Evolutionary conservation across 2,888 invertebrate genomes (phyloP), one percentile per base, ranked within the genome.

Genomic region (Neocrepidodera transversa): DNA sequence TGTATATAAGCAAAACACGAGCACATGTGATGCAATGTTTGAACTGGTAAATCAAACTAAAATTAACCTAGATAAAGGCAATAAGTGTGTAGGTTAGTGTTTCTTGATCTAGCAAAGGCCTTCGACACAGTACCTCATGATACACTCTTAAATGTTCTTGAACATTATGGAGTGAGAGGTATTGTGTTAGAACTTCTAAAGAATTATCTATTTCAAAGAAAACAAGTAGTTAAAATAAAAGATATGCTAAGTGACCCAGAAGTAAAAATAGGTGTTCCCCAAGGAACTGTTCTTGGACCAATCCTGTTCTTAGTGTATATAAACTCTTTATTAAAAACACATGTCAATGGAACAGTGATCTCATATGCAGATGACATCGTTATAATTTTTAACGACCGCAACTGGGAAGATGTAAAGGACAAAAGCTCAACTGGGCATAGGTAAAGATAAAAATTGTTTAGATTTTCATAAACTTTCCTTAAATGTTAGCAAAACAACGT

Each of bases 61-160:
- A 32, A 32, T 20, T 30, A 30, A 30, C 30, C 10, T 23, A 23
- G 23, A 23, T 23, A 6, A 5, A 6, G 23, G 23, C 6, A 23
- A 23, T 23, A 23, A 23, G 6, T 23, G 3, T 6, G 4, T 23
- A 5, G 23, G n/a, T n/a, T 6, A 23, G 23, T 23, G 6, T 50
- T 50, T 11, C 17, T 36, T 17, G 20, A 50, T 35, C 18, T 20
- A 10, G 50, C 36, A 20, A 50, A 36, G 5, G 20, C 45, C 8
- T 47, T 47, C 45, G 51, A 51, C 18, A 51, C 51, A 5, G 38
- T 50, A 17, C n/a, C 36, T 11, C 51, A 40, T 38, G 26, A 11
- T 16, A 20, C 20, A 14, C 51, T 38, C 14, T 13, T 14, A 13
- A 23, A 36, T 2, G 51, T 38, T 14, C 30, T 38, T 26, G 10